phyloP scores from a whole-genome alignment of 2,797 vertebrate species.

The Acrossocheilus wenchowensis region DNA sequence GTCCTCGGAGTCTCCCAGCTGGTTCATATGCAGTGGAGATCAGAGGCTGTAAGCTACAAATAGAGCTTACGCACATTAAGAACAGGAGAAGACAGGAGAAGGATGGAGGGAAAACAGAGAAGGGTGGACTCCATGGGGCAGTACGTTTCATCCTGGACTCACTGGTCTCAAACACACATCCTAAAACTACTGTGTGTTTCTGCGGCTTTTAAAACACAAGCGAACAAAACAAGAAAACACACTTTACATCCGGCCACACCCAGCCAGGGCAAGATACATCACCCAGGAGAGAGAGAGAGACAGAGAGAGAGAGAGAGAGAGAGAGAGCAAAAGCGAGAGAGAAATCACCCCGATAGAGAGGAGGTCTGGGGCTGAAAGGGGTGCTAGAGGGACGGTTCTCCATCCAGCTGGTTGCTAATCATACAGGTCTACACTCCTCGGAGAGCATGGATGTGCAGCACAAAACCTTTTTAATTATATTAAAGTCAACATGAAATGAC shows the following conservation, averaged over 20 bases:
- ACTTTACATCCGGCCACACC: constrained; percentile 20
- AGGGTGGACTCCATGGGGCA: neutral
- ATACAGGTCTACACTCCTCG: neutral
- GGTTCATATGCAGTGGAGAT: constrained; percentile 33
- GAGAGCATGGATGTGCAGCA: neutral
- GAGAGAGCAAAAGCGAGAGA: constrained; percentile 35
- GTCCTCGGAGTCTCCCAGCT: constrained; percentile 18
- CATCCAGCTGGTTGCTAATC: constrained; percentile 48
- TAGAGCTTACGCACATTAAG: constrained; percentile 19
- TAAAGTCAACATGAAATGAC: constrained; percentile 23
- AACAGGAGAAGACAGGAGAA: constrained; percentile 35
- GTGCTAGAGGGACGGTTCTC: constrained; percentile 16
- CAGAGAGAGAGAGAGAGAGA: constrained; percentile 12
- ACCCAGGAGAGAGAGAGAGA: neutral
- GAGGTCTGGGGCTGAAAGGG: constrained; percentile 31
- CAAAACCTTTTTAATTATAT: neutral
- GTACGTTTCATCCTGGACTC: constrained; percentile 7
- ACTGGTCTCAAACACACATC: constrained; percentile 38
- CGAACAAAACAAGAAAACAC: constrained; percentile 32
- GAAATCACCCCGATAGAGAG: neutral
- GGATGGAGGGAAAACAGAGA: constrained; percentile 22
- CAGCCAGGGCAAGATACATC: constrained; percentile 13
- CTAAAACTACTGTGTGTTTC: constrained; percentile 20
- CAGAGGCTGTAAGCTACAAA: constrained; percentile 5
- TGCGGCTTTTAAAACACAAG: constrained; percentile 37